A percentile compares a stretch with the other conserved stretches of the same genome.
phyloP scores from a whole-genome alignment of 2,797 vertebrate species.

The Spatula versicolor region DNA sequence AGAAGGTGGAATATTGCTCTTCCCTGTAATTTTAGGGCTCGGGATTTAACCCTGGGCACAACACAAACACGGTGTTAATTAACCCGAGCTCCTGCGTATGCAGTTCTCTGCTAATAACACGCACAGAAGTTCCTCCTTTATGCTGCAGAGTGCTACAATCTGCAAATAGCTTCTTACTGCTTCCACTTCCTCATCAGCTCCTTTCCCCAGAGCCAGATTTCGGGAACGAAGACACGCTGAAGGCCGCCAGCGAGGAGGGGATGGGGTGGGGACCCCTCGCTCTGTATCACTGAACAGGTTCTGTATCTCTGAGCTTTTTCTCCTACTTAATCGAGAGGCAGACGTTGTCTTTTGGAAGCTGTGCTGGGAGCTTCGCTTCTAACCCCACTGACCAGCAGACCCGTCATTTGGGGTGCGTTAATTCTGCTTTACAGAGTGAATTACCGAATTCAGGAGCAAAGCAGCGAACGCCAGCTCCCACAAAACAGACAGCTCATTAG shows the following conservation, averaged over 20 bases:
- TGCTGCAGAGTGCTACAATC: not conserved
- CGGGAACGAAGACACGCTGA: constrained; percentile 48
- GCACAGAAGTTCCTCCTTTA: constrained; percentile 39
- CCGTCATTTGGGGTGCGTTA: not conserved
- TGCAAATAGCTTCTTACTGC: constrained; percentile 59
- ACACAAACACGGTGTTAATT: constrained; percentile 59
- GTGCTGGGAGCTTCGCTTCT: not conserved
- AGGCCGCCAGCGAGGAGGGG: not conserved
- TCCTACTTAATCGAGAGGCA: not conserved
- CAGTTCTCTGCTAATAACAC: not conserved
- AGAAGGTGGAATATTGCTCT: not conserved
- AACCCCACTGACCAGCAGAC: not conserved
- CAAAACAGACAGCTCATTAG: not conserved
- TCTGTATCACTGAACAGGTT: not conserved
- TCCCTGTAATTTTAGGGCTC: constrained; percentile 4
- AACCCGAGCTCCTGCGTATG: not conserved
- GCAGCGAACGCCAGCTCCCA: not conserved
- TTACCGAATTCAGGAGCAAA: not conserved
- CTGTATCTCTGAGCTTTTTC: not conserved
- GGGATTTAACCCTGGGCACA: constrained; percentile 19
- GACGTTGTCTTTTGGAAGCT: not conserved
- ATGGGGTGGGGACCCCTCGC: not conserved
- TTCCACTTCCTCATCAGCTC: constrained; percentile 40
- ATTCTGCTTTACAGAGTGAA: not conserved
- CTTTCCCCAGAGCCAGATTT: constrained; percentile 38